These are phyloP conservation scores for Entosphenus tridentatus DNA, from an alignment of 2,113 vertebrate genomes.

Conservation along the genomic window DNA sequence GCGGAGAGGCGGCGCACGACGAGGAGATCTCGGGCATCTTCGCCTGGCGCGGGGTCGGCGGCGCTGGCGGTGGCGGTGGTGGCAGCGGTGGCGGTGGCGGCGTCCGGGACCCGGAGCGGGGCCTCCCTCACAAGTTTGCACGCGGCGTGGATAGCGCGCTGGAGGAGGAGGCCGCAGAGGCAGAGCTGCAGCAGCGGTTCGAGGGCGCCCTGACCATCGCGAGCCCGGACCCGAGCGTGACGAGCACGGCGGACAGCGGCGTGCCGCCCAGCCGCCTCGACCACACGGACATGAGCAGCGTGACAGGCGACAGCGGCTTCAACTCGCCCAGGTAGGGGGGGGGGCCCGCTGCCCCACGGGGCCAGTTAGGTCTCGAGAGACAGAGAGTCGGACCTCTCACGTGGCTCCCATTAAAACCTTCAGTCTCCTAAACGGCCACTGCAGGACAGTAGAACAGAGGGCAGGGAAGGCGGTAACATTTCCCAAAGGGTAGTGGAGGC, in stretches of 20 bases:
- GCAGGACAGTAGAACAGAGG: not conserved
- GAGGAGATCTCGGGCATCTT: slow-evolving; percentile 3
- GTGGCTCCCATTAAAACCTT: not conserved
- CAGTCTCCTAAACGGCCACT: not conserved
- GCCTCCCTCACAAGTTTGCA: slow-evolving; percentile 90
- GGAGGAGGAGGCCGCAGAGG: slow-evolving; percentile 58
- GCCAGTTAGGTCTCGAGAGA: no score
- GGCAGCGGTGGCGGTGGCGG: slow-evolving; percentile 48
- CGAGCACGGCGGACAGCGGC: slow-evolving; percentile 66
- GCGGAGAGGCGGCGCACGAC: not conserved
- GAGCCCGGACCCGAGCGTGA: slow-evolving; percentile 56
- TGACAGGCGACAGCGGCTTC: slow-evolving; percentile 97
- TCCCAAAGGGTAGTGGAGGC: not conserved
- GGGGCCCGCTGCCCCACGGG: no score
- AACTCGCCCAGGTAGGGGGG: slow-evolving; percentile 85
- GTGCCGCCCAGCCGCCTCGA: slow-evolving; percentile 76
- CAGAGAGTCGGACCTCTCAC: not conserved
- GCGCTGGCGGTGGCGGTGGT: slow-evolving; percentile 16
- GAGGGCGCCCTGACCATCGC: slow-evolving; percentile 88
- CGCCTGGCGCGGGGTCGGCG: not conserved
- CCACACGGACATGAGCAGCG: slow-evolving; percentile 97
- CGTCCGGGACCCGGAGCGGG: slow-evolving; percentile 33
- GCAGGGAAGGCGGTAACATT: not conserved
- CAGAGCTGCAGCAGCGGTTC: slow-evolving; percentile 55
- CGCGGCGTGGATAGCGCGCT: slow-evolving; percentile 60